Evolutionary conservation across 2,888 invertebrate genomes (phyloP), one percentile per base, ranked within the genome.

Genomic region (Pachliopta kotzebuea): DNA sequence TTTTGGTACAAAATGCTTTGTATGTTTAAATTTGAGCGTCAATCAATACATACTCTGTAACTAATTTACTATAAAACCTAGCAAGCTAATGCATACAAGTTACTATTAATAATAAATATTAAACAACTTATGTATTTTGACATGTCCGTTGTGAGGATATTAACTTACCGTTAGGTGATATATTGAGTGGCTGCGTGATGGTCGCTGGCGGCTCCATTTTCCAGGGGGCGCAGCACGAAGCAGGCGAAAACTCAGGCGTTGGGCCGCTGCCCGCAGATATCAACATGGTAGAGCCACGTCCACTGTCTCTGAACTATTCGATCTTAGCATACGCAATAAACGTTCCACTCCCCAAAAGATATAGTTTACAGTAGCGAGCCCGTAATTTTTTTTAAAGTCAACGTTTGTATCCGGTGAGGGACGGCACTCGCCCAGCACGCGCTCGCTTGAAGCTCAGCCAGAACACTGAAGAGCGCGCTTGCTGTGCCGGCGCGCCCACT

Each of bases 181-280:
- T 92, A 76, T 92, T 94, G 74, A 93, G 92, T 68, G 88, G 85
- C 70, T 90, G 91, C 17, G 88, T 74, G 76, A 90, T 82, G 75
- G 86, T 79, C 68, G 90, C 93, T 58, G 90, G 88, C 80, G 92
- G 93, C 81, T 93, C 94, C 94, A 94, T 94, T 92, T 91, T 94
- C 94, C 94, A 94, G 88, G 91, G 82, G 76, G 92, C 86, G 92
- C 93, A 86, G 92, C 93, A 86, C 86, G 93, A 86, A 79, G 91
- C 86, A 83, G 93, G 87, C 85, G 92, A 92, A 78, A 90, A 92
- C 81, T 92, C 92, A 81, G 92, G 85, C 85, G 93, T 92, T 82
- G 92, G 90, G 86, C 92, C 88, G 89, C 91, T 88, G 89, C 92
- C 88, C 93, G 93, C 94, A 80, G 94, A 94, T 90, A 94, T 94